These are phyloP conservation scores for Tympanuchus pallidicinctus DNA, from an alignment of 2,113 vertebrate genomes.

Conservation along the genomic window DNA sequence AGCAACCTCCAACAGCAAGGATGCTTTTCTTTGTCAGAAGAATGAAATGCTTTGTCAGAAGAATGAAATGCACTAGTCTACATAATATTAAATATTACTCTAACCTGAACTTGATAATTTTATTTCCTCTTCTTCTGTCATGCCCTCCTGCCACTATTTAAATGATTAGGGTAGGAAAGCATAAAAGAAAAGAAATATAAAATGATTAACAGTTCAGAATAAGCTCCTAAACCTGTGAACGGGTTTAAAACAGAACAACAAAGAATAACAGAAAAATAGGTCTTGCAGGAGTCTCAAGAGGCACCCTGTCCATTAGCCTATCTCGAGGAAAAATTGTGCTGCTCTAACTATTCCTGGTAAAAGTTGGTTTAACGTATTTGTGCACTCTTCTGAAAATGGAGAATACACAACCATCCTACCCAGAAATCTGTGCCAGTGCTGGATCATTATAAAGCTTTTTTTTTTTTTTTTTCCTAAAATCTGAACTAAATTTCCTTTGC, in stretches of 20 bases:
- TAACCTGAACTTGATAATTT: not conserved
- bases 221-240: not conserved
- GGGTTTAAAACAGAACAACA: not conserved
- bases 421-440: not conserved
- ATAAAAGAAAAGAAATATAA: not conserved
- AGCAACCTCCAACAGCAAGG: accelerated
- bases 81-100: not conserved
- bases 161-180: not conserved
- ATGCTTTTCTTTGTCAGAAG: not conserved
- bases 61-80: not conserved
- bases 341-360: not conserved
- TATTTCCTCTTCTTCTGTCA: not conserved
- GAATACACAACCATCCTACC: not conserved
- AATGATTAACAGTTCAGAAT: not conserved
- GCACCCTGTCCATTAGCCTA: not conserved
- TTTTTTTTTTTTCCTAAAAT: not conserved
- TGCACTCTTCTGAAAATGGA: not conserved
- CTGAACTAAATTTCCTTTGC: not conserved
- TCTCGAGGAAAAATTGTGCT: not conserved
- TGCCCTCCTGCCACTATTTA: not conserved
- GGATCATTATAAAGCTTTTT: not conserved
- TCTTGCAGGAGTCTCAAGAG: not conserved
- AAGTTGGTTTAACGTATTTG: not conserved
- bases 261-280: not conserved
- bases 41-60: not conserved